Conservation (phyloP, 2,797 vertebrate species). For the Pseudochirops corinnae region DNA sequence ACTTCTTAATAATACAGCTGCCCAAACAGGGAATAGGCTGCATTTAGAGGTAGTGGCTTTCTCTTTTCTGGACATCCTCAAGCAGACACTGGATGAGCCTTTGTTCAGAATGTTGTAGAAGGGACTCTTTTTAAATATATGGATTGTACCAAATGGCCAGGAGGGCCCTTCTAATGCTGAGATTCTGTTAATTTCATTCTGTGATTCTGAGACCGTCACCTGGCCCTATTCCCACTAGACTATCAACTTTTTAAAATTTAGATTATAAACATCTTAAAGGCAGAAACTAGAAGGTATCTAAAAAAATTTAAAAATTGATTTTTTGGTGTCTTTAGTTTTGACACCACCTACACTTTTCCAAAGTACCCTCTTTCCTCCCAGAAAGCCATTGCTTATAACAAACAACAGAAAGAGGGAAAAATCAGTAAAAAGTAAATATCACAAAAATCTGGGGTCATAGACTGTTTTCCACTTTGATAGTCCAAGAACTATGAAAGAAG, state of each 20-base stretch:
- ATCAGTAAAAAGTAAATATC: neutral
- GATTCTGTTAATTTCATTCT: neutral
- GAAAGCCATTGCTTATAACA: neutral
- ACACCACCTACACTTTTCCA: neutral
- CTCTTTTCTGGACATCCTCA: neutral
- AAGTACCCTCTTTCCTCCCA: neutral
- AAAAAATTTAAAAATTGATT: neutral
- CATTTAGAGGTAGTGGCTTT: neutral
- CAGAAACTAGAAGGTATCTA: neutral
- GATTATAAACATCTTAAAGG: neutral
- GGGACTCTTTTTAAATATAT: neutral
- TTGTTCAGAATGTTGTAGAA: neutral
- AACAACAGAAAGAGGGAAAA: neutral
- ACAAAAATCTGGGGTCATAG: neutral
- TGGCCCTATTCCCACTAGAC: neutral
- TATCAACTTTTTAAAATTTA: neutral
- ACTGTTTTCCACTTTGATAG: neutral
- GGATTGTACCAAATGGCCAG: neutral
- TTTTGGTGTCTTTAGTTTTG: neutral
- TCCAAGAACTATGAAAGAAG: neutral
- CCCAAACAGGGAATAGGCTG: neutral
- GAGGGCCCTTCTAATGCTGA: neutral
- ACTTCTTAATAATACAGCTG: neutral
- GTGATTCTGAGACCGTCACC: neutral
- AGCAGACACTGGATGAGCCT: neutral